Percentiles rank a stretch among this genome's conserved stretches.
phyloP scores from a whole-genome alignment of 2,797 vertebrate species.

The Euthynnus affinis region DNA sequence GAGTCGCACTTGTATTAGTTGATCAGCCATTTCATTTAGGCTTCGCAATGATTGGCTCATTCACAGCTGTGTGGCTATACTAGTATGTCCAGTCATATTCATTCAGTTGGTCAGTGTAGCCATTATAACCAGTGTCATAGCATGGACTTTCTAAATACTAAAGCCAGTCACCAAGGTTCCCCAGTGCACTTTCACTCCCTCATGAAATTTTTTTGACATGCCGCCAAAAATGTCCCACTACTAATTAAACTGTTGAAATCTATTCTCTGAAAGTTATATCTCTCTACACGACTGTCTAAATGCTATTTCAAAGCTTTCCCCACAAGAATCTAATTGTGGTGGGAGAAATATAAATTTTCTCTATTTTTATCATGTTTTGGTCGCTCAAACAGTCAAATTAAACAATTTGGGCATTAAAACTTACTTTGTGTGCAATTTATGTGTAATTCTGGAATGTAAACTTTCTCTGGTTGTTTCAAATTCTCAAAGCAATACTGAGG shows the following conservation, averaged over 20 bases:
- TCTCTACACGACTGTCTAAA: neutral
- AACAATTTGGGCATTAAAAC: neutral
- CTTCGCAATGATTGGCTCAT: neutral
- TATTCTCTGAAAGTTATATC: neutral
- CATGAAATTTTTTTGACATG: neutral
- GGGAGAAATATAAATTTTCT: neutral
- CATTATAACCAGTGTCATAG: neutral
- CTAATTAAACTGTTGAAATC: neutral
- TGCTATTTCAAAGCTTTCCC: neutral
- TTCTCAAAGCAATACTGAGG: neutral
- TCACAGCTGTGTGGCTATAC: neutral
- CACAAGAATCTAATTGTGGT: neutral
- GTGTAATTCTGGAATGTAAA: neutral
- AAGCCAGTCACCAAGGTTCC: too few species aligned
- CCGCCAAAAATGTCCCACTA: too few species aligned
- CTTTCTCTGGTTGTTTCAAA: neutral
- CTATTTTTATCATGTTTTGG: neutral
- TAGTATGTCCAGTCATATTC: neutral
- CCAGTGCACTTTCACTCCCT: too few species aligned
- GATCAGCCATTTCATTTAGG: neutral
- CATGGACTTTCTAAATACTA: too few species aligned
- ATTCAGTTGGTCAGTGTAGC: neutral
- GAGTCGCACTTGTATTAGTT: neutral
- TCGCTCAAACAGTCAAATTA: neutral
- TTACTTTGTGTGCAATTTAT: neutral